Evolutionary conservation across 2,888 invertebrate species (phyloP).

Genomic region (Ceriagrion tenellum): DNA sequence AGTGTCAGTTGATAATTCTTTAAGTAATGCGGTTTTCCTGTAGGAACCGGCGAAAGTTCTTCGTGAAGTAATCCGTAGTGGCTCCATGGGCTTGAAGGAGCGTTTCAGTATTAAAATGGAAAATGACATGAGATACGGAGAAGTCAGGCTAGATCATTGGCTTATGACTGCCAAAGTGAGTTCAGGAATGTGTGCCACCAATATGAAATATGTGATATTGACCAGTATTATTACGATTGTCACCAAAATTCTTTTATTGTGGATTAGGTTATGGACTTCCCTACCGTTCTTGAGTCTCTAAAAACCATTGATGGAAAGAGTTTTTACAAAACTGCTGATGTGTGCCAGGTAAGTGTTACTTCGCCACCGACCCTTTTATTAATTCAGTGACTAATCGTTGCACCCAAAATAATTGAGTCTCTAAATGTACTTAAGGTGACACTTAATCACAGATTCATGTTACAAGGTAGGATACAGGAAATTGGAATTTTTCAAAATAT

Average conservation of each 20-base stretch:
- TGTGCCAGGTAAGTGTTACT: constrained; percentile 86
- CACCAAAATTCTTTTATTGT: constrained; percentile 40
- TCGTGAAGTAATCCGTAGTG: constrained; percentile 87
- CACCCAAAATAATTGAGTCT: too few relatives aligned
- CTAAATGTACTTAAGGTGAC: too few relatives aligned
- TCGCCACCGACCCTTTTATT: too few relatives aligned
- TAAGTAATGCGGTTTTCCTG: constrained; percentile 71
- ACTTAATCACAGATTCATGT: too few relatives aligned
- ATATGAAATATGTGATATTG: not conserved
- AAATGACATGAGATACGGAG: constrained; percentile 92
- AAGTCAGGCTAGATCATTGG: constrained; percentile 93
- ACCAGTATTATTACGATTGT: not conserved
- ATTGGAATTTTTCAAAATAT: too few relatives aligned
- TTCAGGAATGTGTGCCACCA: not conserved
- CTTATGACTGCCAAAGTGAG: constrained; percentile 88
- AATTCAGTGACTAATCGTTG: too few relatives aligned
- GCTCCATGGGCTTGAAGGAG: constrained; percentile 89
- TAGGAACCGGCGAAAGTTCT: constrained; percentile 88
- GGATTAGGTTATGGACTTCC: constrained; percentile 89
- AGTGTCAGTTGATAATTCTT: not conserved
- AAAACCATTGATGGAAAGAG: constrained; percentile 98
- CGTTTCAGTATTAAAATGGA: constrained; percentile 91
- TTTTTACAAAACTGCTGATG: constrained; percentile 98
- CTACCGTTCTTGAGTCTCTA: constrained; percentile 93
- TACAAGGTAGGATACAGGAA: too few relatives aligned